Evolutionary conservation across 2,113 vertebrate species (phyloP).

Genomic region (Alethe diademata): DNA sequence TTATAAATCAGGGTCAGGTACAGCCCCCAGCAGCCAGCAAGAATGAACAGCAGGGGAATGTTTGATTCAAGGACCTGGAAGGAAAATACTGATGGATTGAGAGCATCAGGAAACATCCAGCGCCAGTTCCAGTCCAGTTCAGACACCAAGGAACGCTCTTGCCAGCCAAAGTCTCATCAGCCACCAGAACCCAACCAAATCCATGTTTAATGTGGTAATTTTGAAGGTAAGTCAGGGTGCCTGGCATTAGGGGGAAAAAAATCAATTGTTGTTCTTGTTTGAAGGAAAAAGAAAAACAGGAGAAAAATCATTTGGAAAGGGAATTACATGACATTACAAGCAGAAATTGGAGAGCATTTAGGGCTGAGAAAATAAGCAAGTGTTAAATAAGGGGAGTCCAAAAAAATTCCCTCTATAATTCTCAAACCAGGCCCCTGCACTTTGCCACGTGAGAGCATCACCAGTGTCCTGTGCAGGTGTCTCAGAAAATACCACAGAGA

Average conservation of each 20-base stretch:
- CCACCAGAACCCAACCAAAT: background rate
- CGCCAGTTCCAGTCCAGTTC: background rate
- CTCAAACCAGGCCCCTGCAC: background rate
- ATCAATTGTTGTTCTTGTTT: background rate
- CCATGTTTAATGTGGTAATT: background rate
- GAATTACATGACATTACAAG: background rate
- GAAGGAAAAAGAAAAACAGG: background rate
- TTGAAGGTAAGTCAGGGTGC: background rate
- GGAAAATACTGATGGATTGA: background rate
- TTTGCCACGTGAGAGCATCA: background rate
- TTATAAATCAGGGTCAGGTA: background rate
- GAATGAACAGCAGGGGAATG: background rate
- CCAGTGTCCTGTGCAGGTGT: background rate
- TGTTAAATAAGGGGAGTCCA: rapidly evolving
- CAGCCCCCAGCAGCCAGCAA: background rate
- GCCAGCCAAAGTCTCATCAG: background rate
- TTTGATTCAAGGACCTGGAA: background rate
- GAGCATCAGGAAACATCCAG: background rate
- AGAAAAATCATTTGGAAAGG: background rate
- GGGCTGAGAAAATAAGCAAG: background rate
- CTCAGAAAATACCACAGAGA: background rate
- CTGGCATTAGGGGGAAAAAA: background rate
- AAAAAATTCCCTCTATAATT: background rate
- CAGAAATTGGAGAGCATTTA: background rate
- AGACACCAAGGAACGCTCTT: background rate